Conservation (phyloP, 1,140 invertebrate genomes). For the Goniozus legneri region DNA sequence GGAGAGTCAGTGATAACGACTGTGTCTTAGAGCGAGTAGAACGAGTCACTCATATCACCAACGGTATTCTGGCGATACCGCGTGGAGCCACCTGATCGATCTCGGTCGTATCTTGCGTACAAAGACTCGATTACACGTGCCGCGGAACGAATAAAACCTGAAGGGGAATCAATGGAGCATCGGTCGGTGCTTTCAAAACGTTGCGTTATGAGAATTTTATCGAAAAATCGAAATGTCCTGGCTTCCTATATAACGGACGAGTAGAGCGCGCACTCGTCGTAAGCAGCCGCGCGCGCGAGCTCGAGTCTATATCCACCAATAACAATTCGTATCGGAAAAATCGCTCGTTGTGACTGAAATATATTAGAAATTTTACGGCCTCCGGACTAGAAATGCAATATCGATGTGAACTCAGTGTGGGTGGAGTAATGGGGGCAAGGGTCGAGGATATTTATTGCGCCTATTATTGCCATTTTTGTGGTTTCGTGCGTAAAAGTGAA, state of each 20-base stretch:
- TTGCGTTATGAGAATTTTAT: conserved; percentile 12
- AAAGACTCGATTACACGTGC: conserved; percentile 5
- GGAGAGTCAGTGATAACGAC: conserved; percentile 6
- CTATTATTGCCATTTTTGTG: not conserved
- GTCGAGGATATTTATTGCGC: not conserved
- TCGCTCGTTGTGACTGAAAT: not conserved
- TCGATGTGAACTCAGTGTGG: not conserved
- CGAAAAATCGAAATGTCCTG: conserved; percentile 15
- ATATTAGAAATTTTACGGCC: not conserved
- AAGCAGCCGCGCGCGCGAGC: not conserved
- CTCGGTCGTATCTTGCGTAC: conserved; percentile 12
- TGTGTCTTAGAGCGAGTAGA: conserved; percentile 11
- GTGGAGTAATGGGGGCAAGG: too few relatives aligned
- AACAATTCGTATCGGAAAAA: not conserved
- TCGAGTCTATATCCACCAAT: not conserved
- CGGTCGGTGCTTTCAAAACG: conserved; percentile 8
- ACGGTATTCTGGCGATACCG: conserved; percentile 2
- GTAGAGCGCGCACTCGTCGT: conserved; percentile 3
- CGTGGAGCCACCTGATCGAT: conserved; percentile 4
- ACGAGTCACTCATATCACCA: not conserved
- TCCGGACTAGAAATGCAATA: not conserved
- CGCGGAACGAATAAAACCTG: conserved; percentile 6
- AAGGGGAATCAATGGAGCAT: not conserved
- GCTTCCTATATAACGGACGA: not conserved
- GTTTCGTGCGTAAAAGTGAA: too few relatives aligned